These are phyloP conservation scores for Ciona savignyi DNA, from an alignment of 23 tunicate genomes.

Conservation along the genomic window DNA sequence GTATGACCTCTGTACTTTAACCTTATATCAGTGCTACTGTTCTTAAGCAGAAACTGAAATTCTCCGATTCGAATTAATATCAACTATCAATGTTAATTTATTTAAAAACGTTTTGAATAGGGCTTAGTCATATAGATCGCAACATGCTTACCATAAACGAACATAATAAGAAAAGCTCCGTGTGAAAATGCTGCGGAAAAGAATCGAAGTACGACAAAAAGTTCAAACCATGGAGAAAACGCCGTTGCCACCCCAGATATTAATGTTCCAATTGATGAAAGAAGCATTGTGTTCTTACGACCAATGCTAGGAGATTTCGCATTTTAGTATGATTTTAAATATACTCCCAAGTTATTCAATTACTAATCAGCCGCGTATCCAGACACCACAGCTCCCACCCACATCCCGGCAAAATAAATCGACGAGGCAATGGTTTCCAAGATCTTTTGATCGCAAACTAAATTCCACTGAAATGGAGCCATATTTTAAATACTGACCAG, in stretches of 20 bases:
- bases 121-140: no score
- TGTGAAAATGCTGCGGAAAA: constrained; percentile 73
- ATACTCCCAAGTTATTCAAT: no score
- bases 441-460: constrained; percentile 69
- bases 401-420: constrained; percentile 80
- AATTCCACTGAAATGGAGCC: constrained; percentile 51
- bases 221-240: constrained; percentile 76
- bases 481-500: background rate
- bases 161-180: constrained; percentile 78
- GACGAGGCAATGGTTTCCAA: constrained; percentile 74
- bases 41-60: no score
- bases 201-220: constrained; percentile 77
- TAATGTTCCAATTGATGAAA: constrained; percentile 35
- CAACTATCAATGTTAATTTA: no score
- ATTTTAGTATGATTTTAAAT: no score
- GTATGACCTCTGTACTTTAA: no score
- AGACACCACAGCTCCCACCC: constrained; percentile 80
- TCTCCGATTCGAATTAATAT: no score
- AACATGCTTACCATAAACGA: constrained; percentile 84
- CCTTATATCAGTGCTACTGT: no score
- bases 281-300: constrained; percentile 56
- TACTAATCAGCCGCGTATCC: constrained; percentile 65
- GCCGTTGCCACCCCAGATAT: constrained; percentile 62
- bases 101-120: no score
- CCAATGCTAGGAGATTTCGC: constrained; percentile 72